These are phyloP conservation scores for Lordiphosa clarofinis DNA, from an alignment of 1,140 invertebrate species.

Conservation along the genomic window DNA sequence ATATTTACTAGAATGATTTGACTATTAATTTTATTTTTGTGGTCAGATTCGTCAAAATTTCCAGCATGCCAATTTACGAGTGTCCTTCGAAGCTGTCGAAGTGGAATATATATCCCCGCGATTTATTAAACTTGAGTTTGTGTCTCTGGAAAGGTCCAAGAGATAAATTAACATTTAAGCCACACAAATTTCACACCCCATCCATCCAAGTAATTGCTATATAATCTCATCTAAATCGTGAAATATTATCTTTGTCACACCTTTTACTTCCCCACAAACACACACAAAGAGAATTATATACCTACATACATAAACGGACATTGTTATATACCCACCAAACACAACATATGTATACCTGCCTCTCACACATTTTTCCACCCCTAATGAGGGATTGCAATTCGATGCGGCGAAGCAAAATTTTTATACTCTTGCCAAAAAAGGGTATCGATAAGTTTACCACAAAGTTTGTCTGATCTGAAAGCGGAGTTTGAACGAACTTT, in stretches of 20 bases:
- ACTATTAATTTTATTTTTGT: not conserved
- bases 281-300: constrained; percentile 1
- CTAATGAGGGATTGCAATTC: constrained; percentile 69
- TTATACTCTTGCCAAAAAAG: constrained; percentile 7
- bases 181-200: not conserved
- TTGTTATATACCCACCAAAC: constrained; percentile 5
- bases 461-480: not conserved
- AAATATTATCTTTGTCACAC: constrained; percentile 65
- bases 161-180: not conserved
- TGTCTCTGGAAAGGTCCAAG: not conserved
- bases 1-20: too few species aligned
- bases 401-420: constrained; percentile 40
- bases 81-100: not conserved
- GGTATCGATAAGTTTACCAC: not conserved
- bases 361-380: constrained; percentile 58
- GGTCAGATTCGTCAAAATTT: constrained; percentile 1
- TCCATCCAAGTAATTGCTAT: constrained; percentile 42
- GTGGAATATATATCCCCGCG: not conserved
- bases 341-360: constrained; percentile 27
- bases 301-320: constrained; percentile 12
- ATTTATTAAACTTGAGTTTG: constrained; percentile 2
- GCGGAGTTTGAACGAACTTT: not conserved
- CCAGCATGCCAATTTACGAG: not conserved
- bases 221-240: constrained; percentile 46
- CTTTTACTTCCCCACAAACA: constrained; percentile 41